Conservation (phyloP, 2,113 vertebrate genomes). For the Nyctibius bracteatus region DNA sequence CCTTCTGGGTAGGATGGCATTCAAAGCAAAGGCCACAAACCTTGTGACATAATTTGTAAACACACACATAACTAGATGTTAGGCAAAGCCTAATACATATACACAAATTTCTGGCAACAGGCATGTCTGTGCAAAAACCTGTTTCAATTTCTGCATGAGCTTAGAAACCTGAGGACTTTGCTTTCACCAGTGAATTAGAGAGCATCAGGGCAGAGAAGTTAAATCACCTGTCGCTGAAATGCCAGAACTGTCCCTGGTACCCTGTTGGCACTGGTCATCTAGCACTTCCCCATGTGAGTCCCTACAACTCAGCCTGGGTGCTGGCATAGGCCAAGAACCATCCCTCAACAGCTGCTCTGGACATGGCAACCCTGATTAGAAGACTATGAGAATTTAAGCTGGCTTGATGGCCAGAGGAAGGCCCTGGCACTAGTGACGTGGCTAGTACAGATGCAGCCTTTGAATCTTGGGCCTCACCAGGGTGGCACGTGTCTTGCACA, state of each 20-base stretch:
- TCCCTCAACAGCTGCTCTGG: not conserved
- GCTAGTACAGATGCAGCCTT: not conserved
- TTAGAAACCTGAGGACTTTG: not conserved
- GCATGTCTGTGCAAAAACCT: not conserved
- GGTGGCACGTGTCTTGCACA: too few relatives aligned
- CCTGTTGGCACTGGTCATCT: not conserved
- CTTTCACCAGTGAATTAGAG: not conserved
- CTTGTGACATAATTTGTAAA: not conserved
- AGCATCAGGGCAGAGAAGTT: not conserved
- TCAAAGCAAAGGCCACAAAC: not conserved
- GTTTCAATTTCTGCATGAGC: not conserved
- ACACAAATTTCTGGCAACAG: not conserved
- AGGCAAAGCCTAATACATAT: not conserved
- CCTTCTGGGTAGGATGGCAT: not conserved
- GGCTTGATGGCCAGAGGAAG: not conserved
- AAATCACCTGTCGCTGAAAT: not conserved
- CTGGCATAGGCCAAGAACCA: not conserved
- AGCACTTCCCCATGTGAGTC: not conserved
- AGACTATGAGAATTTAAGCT: not conserved
- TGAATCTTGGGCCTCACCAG: not conserved
- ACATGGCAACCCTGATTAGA: not conserved
- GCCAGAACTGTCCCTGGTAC: not conserved
- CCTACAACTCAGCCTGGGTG: not conserved
- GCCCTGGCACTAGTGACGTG: not conserved
- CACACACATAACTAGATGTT: not conserved